A percentile compares a stretch with the other conserved stretches of the same genome.
Evolutionary conservation across 1,140 invertebrate species (phyloP).

Genomic region (Centruroides vittatus): DNA sequence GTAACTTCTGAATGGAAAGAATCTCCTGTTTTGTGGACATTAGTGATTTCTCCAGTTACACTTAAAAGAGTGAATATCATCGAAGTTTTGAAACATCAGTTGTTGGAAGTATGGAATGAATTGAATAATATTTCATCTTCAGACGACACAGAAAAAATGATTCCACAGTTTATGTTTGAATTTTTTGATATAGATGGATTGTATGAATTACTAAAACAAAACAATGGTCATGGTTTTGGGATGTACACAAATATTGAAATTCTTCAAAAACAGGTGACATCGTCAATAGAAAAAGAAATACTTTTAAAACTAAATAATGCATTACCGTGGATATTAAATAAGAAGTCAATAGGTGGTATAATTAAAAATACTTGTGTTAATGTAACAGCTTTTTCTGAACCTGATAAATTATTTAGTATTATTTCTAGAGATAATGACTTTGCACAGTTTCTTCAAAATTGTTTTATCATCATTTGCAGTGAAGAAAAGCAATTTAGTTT

Average conservation of each 20-base stretch:
- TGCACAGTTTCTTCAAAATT: constrained; percentile 6
- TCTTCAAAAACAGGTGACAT: constrained; percentile 3
- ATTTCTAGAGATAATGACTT: constrained; percentile 2
- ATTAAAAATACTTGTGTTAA: constrained; percentile 7
- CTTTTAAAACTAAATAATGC: constrained; percentile 4
- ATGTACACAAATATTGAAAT: constrained; percentile 9
- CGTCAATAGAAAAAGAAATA: constrained; percentile 5
- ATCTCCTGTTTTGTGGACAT: constrained; percentile 12
- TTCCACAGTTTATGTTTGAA: constrained; percentile 9
- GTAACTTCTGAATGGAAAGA: constrained; percentile 6
- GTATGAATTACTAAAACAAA: constrained; percentile 7
- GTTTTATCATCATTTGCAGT: constrained; percentile 3
- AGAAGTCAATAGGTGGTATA: background rate
- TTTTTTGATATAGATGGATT: constrained; percentile 4
- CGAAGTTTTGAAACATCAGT: constrained; percentile 6
- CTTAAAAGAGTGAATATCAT: constrained; percentile 9
- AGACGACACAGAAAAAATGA: constrained; percentile 4
- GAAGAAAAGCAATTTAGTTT: constrained; percentile 10
- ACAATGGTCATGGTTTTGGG: constrained; percentile 9
- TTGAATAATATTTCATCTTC: background rate
- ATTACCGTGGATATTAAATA: constrained; percentile 7
- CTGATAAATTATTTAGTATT: background rate
- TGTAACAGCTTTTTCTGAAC: constrained; percentile 5
- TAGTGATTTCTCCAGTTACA: constrained; percentile 7
- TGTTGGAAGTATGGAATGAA: constrained; percentile 1